Percentiles rank a stretch among this genome's conserved stretches.
Conservation (phyloP, 2,888 invertebrate genomes). For the Cosmia trapezina region DNA sequence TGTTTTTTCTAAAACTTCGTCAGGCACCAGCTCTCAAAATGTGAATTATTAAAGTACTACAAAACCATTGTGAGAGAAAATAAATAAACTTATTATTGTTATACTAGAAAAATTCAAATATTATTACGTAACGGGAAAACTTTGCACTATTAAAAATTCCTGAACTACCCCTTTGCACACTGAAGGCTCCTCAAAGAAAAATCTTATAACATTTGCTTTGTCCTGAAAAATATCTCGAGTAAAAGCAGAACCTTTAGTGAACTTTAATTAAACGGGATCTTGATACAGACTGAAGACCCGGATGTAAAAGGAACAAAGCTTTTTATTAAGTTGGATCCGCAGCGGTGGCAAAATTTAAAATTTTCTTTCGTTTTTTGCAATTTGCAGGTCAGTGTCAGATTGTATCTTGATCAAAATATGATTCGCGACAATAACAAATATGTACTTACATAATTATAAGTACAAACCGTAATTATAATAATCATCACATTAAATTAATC, state of each 20-base stretch:
- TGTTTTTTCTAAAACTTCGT: background rate
- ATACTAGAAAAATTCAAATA: background rate
- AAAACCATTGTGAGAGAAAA: background rate
- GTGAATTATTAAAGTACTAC: no score
- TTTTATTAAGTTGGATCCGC: no score
- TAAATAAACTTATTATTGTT: background rate
- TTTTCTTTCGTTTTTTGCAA: no score
- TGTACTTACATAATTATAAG: no score
- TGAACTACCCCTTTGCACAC: background rate
- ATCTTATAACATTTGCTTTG: background rate
- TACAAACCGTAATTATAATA: no score
- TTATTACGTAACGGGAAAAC: background rate
- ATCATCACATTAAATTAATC: no score
- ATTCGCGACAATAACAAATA: no score
- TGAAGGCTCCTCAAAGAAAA: background rate
- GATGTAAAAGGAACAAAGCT: background rate
- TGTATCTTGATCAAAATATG: no score
- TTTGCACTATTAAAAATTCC: no score
- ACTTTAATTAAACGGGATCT: constrained; percentile 16
- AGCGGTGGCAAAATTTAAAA: no score
- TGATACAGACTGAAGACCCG: background rate
- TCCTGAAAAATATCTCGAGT: background rate
- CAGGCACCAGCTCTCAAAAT: no score
- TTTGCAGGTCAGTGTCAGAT: no score
- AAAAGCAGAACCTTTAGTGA: constrained; percentile 8